phyloP scores from a whole-genome alignment of 2,888 invertebrate species.

The Eupelmus urozonus region DNA sequence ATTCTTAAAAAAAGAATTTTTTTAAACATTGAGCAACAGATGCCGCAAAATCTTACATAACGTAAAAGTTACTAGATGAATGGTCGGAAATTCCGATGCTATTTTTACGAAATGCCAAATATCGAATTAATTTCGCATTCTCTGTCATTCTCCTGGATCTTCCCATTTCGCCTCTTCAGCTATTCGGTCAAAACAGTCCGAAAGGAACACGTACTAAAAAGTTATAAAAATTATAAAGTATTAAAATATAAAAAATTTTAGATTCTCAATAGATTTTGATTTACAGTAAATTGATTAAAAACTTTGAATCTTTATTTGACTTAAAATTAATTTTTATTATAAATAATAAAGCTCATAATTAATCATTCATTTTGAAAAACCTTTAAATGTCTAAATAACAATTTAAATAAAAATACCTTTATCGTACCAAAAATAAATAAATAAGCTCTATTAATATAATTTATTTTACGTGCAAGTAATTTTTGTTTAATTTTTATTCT shows the following conservation, averaged over 20 bases:
- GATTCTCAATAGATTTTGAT: no score
- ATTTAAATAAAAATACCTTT: no score
- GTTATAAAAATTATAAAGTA: neutral
- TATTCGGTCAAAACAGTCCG: conserved; percentile 97
- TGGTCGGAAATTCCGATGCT: conserved; percentile 17
- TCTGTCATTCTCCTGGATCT: conserved; percentile 87
- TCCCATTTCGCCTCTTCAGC: conserved; percentile 94
- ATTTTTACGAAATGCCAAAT: conserved; percentile 55
- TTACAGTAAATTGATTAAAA: neutral
- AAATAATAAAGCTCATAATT: no score
- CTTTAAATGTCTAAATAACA: no score
- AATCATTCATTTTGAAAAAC: no score
- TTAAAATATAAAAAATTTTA: neutral
- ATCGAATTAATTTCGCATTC: conserved; percentile 63
- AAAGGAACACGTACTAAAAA: conserved; percentile 88
- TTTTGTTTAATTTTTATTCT: no score
- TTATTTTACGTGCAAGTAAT: no score
- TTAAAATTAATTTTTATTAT: neutral
- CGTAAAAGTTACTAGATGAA: conserved; percentile 33
- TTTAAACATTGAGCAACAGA: conserved; percentile 26
- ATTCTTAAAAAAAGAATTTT: conserved; percentile 45
- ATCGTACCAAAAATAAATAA: no score
- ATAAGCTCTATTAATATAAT: no score
- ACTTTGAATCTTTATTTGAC: neutral
- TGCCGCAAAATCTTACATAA: conserved; percentile 24